phyloP scores from a whole-genome alignment of 1,140 invertebrate species.

The Anadara kagoshimensis region DNA sequence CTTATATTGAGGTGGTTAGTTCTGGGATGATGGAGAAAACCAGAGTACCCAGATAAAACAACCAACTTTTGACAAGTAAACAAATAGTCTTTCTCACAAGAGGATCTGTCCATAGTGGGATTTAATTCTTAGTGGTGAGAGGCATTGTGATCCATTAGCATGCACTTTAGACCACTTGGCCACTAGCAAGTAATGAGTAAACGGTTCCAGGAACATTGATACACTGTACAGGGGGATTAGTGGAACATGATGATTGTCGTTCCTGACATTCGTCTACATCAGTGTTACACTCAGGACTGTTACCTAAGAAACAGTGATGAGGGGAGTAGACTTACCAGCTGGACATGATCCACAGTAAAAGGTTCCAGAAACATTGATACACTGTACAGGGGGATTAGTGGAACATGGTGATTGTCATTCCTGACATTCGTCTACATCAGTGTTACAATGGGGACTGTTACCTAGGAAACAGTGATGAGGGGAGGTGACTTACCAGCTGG shows the following conservation, averaged over 20 bases:
- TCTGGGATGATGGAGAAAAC: too few relatives aligned
- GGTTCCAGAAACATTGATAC: conserved; percentile 89
- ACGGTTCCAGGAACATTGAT: conserved; percentile 91
- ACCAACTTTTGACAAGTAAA: too few relatives aligned
- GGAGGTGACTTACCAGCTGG: too few relatives aligned
- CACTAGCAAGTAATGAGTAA: conserved; percentile 86
- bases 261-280: conserved; percentile 92
- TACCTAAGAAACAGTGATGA: too few relatives aligned
- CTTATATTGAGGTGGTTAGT: too few relatives aligned
- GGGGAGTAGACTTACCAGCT: too few relatives aligned
- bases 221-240: conserved; percentile 86
- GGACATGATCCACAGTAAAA: conserved; percentile 92
- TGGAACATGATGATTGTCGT: conserved; percentile 82
- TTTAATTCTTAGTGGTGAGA: conserved; percentile 85
- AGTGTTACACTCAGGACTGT: conserved; percentile 84
- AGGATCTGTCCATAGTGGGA: too few relatives aligned
- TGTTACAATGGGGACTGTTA: conserved; percentile 86
- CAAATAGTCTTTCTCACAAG: too few relatives aligned
- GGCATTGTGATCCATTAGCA: too few relatives aligned
- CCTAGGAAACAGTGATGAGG: too few relatives aligned
- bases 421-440: conserved; percentile 92
- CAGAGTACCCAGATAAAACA: too few relatives aligned
- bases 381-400: conserved; percentile 84
- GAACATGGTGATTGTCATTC: conserved; percentile 82
- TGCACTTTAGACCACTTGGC: too few relatives aligned